Evolutionary conservation across 2,113 vertebrate species (phyloP), one percentile per base, ranked within the genome.

Genomic region (Pycnonotus jocosus): DNA sequence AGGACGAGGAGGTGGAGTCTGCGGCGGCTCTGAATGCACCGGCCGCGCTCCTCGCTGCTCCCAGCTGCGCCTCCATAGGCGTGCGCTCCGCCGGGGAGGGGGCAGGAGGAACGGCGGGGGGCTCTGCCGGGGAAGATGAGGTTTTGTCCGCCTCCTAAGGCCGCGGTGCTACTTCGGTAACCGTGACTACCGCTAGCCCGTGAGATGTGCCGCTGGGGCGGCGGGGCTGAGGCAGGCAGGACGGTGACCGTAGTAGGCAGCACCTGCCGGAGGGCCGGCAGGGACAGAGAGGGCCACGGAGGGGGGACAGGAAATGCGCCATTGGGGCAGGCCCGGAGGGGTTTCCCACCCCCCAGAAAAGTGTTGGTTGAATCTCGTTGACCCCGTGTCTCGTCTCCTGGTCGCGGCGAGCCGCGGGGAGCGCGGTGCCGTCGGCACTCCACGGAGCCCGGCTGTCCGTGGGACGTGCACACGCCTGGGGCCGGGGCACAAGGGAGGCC

Each of bases 1-100:
- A 91, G 54, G 68, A 88, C 57, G 90, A 80, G 93, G 92, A 93
- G 97, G 95, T 87, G 96, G 96, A 86, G 88, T 87, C 81, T 88
- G 11, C 79, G 58, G 86, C 79, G 78, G 92, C 88, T 93, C 69
- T 81, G 73, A 90, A 92, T 84, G 66, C 57, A 33, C 33, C 9
- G 76, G 50, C 88, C 47, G 81, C 76, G 66, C 95, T 90, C 86
- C 65, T 77, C 51, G 72, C 68, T 24, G 87, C 66, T 89, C 44
- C 86, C 95, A 95, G 84, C 70, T 57, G 58, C 80, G 92, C 31
- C 48, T 86, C 77, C 89, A 47, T 71, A 66, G 92, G 93, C 88
- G 96, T 77, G 90, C 87, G 88, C 73, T 93, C 84, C n/a, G 73
- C 84, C 77, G 81, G 81, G 92, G 92, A 92, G 87, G 81, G 91